Evolutionary conservation across 2,888 invertebrate genomes (phyloP).

Genomic region (Rhagium mordax): DNA sequence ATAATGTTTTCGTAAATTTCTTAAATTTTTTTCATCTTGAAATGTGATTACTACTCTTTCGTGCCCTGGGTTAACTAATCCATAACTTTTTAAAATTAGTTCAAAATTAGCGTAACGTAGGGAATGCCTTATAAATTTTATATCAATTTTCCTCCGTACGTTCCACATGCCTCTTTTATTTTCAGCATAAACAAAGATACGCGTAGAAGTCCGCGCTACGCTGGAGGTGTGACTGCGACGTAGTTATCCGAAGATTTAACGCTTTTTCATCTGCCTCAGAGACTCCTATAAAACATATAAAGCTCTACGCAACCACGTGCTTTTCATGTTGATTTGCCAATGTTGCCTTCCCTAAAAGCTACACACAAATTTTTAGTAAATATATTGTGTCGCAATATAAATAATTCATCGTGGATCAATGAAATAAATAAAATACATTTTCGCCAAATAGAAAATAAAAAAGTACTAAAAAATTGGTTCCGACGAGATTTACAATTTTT

Average conservation of each 20-base stretch:
- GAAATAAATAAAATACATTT: too few species aligned
- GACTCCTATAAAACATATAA: constrained; percentile 13
- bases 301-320: constrained; percentile 24
- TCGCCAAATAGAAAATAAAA: too few species aligned
- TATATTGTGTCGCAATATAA: background rate
- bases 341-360: background rate
- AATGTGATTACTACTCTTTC: too few species aligned
- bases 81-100: too few species aligned
- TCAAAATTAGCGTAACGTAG: too few species aligned
- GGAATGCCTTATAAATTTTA: too few species aligned
- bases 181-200: background rate
- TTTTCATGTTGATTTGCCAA: constrained; percentile 21
- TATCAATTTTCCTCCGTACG: background rate
- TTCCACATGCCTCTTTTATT: background rate
- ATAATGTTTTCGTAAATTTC: too few species aligned
- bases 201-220: background rate
- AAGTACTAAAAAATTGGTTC: too few species aligned
- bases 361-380: background rate
- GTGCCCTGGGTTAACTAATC: too few species aligned
- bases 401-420: too few species aligned
- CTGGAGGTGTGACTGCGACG: constrained; percentile 13
- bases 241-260: constrained; percentile 14
- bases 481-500: too few species aligned
- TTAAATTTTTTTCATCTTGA: too few species aligned
- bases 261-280: constrained; percentile 19